phyloP scores from a whole-genome alignment of 2,888 invertebrate genomes.

The Mythimna lalbum region DNA sequence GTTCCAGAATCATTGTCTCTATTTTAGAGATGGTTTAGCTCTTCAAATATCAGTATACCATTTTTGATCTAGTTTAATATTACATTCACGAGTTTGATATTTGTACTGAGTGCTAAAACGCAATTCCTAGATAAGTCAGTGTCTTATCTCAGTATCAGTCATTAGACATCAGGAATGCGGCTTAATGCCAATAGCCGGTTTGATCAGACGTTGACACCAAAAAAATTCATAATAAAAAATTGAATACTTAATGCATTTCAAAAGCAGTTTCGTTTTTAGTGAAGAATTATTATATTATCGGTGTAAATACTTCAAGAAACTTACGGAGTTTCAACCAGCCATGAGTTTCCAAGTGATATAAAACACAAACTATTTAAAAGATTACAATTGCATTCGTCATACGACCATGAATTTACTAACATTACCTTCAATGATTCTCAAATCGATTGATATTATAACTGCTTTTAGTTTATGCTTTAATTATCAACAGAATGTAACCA shows the following conservation, averaged over 20 bases:
- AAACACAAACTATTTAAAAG: neutral
- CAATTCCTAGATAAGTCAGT: slow-evolving; percentile 20
- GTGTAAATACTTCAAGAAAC: neutral
- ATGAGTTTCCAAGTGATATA: neutral
- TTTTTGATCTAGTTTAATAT: neutral
- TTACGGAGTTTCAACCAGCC: neutral
- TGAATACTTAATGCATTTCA: slow-evolving; percentile 20
- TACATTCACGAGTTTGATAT: slow-evolving; percentile 20
- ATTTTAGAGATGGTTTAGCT: too few species aligned
- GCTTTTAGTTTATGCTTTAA: too few species aligned
- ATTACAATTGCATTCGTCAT: too few species aligned
- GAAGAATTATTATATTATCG: slow-evolving; percentile 5
- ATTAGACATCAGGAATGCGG: slow-evolving; percentile 53
- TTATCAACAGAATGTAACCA: too few species aligned
- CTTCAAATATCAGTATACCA: too few species aligned
- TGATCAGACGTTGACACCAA: slow-evolving; percentile 39
- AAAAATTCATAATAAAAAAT: slow-evolving; percentile 45
- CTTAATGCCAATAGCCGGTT: slow-evolving; percentile 53
- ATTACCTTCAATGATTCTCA: too few species aligned
- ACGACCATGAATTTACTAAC: too few species aligned
- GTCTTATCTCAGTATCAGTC: slow-evolving; percentile 19
- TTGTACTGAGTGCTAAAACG: slow-evolving; percentile 16
- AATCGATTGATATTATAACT: too few species aligned
- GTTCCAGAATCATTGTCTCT: too few species aligned
- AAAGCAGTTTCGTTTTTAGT: slow-evolving; percentile 33